phyloP scores from a whole-genome alignment of 2,888 invertebrate species.

The Creontiades dilutus region DNA sequence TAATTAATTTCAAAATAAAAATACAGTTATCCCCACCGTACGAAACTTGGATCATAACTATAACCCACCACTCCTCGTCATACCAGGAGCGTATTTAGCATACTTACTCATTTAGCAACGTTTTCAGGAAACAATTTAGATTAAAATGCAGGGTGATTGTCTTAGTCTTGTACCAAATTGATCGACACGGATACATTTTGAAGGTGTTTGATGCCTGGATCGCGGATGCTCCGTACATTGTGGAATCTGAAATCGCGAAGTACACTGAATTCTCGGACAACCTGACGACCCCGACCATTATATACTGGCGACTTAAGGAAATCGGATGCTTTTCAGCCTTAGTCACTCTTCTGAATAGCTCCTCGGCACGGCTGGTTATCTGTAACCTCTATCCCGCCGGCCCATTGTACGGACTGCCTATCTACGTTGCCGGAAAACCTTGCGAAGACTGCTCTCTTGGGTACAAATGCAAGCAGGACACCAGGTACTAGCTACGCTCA shows the following conservation, averaged over 20 bases:
- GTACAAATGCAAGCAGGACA: not conserved
- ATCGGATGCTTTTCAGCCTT: not conserved
- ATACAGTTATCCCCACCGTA: no score
- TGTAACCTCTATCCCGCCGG: conserved; percentile 9
- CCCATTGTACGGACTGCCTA: not conserved
- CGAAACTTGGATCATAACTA: no score
- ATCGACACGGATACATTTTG: not conserved
- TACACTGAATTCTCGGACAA: not conserved
- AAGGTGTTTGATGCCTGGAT: not conserved
- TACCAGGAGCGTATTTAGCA: no score
- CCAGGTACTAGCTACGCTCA: not conserved
- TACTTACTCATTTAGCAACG: no score
- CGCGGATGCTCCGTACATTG: not conserved
- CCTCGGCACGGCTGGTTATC: conserved; percentile 3
- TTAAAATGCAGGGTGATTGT: no score
- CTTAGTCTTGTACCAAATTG: not conserved
- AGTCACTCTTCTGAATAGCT: not conserved
- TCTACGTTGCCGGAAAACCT: not conserved
- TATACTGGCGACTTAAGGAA: not conserved
- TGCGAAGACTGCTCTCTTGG: not conserved
- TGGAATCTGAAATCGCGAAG: not conserved
- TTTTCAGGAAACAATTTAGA: no score
- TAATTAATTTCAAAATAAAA: no score
- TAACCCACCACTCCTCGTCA: no score
- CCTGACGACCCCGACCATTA: not conserved